Base-by-base conservation (phyloP, 2,113 vertebrate species). In the Mormyrus iriodes region DNA sequence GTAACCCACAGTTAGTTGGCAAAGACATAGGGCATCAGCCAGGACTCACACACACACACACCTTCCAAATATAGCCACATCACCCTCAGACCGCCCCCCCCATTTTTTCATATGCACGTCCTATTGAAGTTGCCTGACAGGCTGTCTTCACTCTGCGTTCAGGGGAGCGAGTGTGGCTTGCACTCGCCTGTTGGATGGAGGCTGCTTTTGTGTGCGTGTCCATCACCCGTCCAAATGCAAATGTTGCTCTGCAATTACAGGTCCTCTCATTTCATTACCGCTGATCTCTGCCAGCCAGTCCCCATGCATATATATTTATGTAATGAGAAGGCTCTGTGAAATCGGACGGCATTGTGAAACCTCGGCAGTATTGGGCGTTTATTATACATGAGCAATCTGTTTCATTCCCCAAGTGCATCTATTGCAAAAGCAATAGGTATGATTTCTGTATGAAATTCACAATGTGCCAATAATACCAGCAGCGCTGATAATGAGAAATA, bases 291-390 rank as follows among this genome's bases (percentile, higher is more conserved):
- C 73, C 35, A 79, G 73, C 31, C 73, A 39, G 31, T 13, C 5
- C 73, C 35, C 73, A 79, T 42, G 73, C 73, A 79, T 79, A 42
- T 79, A 79, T n/a, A 79, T 35, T 42, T 42, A 79, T 79, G 69
- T 82, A n/a, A 39, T 52, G 46, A 82, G 69, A 51, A 53, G 65
- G 73, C 73, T 84, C 82, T 48, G 44, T 84, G 82, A n/a, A 84
- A 84, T 46, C 10, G 44, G 21, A 82, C 31, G 19, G 82, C 39
- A 24, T 48, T 46, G 39, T 48, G 82, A 84, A 84, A 48, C 44
- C 82, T 84, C 44, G 7, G 82, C 44, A 48, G 17, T 84, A 46
- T 84, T n/a, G 9, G 44, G 42, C 24, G 19, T 84, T 84, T 84
- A 84, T 24, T 84, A 84, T 84, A 42, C 82, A 44, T 84, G 44